Conservation (phyloP, 2,113 vertebrate species). For the Apodemus sylvaticus region DNA sequence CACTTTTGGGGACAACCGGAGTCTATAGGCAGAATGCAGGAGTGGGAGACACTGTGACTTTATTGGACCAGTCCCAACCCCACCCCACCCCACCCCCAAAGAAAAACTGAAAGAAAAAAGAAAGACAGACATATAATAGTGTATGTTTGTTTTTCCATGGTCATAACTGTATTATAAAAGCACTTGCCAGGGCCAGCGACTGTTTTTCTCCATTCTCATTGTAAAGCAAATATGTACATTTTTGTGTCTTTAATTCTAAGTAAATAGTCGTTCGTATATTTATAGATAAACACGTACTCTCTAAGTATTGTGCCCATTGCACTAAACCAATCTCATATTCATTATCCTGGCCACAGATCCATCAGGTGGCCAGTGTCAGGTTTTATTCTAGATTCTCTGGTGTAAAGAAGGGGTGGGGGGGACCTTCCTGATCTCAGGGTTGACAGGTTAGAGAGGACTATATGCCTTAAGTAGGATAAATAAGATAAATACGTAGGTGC, state of each 20-base stretch:
- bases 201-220: neutral
- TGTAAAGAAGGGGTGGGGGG: no score
- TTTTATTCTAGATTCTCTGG: neutral
- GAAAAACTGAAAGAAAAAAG: neutral
- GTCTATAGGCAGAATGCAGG: neutral
- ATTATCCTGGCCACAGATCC: accelerated
- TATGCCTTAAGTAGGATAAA: neutral
- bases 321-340: accelerated
- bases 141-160: neutral
- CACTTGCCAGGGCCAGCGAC: neutral
- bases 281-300: neutral
- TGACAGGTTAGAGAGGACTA: neutral
- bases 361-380: neutral
- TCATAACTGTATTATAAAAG: neutral
- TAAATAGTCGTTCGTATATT: neutral
- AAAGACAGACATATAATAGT: neutral
- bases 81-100: no score
- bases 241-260: neutral
- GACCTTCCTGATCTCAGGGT: neutral
- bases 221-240: neutral
- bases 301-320: neutral
- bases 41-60: neutral
- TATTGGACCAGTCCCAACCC: no score
- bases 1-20: neutral
- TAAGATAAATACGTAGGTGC: neutral